Percentiles rank a stretch among this genome's conserved stretches.
phyloP scores from a whole-genome alignment of 2,888 invertebrate species.

The Apamea epomidion region DNA sequence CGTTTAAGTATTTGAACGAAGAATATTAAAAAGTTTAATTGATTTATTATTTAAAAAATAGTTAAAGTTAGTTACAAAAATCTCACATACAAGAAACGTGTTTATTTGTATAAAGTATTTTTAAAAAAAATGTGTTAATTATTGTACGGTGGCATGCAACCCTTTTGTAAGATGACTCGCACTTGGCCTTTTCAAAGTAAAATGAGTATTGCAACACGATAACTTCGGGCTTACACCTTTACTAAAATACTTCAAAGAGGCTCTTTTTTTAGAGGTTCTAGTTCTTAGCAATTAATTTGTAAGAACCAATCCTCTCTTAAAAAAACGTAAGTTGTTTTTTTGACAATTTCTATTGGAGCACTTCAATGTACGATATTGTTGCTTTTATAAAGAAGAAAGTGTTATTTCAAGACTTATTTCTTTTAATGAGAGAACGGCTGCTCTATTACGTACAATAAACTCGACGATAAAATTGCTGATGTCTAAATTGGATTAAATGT shows the following conservation, averaged over 20 bases:
- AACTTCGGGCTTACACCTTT: not conserved
- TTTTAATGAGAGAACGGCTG: not conserved
- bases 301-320: not conserved
- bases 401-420: not conserved
- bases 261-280: not conserved
- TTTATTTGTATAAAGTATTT: too few species aligned
- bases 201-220: constrained; percentile 16
- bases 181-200: not conserved
- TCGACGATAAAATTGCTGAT: not conserved
- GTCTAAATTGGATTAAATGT: not conserved
- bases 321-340: constrained; percentile 6
- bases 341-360: not conserved
- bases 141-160: too few species aligned
- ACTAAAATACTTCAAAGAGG: constrained; percentile 13
- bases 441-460: constrained; percentile 4
- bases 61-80: too few species aligned
- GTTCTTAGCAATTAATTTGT: constrained; percentile 18
- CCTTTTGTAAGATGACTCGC: not conserved
- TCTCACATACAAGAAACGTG: too few species aligned
- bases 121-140: too few species aligned
- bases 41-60: too few species aligned
- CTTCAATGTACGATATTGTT: not conserved
- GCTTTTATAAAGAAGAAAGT: not conserved
- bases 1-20: too few species aligned
- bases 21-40: too few species aligned